These are phyloP conservation scores for Momotus momota DNA, from an alignment of 2,797 vertebrate genomes.

Conservation along the genomic window DNA sequence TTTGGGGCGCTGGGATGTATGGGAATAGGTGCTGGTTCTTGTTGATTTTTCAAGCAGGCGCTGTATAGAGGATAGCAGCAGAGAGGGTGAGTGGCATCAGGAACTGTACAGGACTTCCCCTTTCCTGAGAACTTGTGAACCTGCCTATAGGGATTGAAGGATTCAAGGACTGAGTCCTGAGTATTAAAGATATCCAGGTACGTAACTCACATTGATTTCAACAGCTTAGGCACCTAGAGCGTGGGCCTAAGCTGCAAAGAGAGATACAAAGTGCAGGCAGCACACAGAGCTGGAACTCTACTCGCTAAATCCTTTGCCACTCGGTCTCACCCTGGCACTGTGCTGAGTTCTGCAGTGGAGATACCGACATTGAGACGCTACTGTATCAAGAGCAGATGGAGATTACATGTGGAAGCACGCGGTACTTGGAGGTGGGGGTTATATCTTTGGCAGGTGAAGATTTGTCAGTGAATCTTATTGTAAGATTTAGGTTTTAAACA, in stretches of 20 bases:
- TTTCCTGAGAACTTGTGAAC: slow-evolving; percentile 27
- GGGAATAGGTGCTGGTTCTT: not conserved
- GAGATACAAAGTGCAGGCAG: not conserved
- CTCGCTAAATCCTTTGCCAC: not conserved
- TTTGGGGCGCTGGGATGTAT: not conserved
- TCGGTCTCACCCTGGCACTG: accelerated
- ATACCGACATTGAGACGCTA: not conserved
- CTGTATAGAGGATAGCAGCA: not conserved
- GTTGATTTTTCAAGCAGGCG: not conserved
- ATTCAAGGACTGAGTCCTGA: not conserved
- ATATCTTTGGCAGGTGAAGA: not conserved
- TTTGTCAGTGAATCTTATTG: not conserved
- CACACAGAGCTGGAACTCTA: not conserved
- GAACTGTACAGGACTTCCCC: not conserved
- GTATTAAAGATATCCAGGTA: not conserved
- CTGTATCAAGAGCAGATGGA: not conserved
- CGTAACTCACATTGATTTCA: not conserved
- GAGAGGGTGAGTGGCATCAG: not conserved
- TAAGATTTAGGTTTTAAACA: not conserved
- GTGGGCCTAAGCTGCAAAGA: not conserved
- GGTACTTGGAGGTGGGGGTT: not conserved
- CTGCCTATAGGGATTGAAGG: not conserved
- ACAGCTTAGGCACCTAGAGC: not conserved
- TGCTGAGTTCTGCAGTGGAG: not conserved
- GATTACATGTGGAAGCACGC: not conserved